Conservation (phyloP, 2,113 vertebrate genomes). For the Stigmatopora argus region DNA sequence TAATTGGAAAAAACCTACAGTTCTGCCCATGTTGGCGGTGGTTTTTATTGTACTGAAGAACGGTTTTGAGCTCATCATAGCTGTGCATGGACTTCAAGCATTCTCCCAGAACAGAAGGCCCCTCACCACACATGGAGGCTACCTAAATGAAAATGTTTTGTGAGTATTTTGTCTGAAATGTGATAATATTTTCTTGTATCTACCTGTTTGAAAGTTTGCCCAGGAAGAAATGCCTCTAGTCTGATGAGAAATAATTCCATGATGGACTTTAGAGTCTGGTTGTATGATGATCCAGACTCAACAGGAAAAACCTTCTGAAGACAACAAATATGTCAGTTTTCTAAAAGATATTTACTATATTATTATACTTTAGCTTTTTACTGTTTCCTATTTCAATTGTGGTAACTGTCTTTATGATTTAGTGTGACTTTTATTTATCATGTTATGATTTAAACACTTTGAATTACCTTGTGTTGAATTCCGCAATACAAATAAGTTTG, state of each 20-base stretch:
- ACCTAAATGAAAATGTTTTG: constrained; percentile 24
- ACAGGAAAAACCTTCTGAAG: constrained; percentile 60
- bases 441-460: too few species aligned
- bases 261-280: constrained; percentile 57
- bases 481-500: too few species aligned
- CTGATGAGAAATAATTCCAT: constrained; percentile 69
- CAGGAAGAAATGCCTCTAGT: constrained; percentile 59
- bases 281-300: constrained; percentile 68
- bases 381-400: too few species aligned
- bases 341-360: too few species aligned
- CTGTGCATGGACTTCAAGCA: constrained; percentile 33
- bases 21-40: constrained; percentile 20
- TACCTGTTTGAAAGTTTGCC: constrained; percentile 50
- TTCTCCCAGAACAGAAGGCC: constrained; percentile 37
- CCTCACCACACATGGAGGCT: constrained; percentile 29
- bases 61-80: constrained; percentile 32
- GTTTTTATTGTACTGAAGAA: constrained; percentile 47
- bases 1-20: constrained; percentile 20
- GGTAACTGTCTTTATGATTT: too few species aligned
- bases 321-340: not conserved
- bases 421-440: too few species aligned
- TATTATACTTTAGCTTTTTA: too few species aligned
- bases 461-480: too few species aligned
- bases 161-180: not conserved
- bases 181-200: not conserved